phyloP scores from a whole-genome alignment of 2,113 vertebrate genomes.

The Cottus gobio region DNA sequence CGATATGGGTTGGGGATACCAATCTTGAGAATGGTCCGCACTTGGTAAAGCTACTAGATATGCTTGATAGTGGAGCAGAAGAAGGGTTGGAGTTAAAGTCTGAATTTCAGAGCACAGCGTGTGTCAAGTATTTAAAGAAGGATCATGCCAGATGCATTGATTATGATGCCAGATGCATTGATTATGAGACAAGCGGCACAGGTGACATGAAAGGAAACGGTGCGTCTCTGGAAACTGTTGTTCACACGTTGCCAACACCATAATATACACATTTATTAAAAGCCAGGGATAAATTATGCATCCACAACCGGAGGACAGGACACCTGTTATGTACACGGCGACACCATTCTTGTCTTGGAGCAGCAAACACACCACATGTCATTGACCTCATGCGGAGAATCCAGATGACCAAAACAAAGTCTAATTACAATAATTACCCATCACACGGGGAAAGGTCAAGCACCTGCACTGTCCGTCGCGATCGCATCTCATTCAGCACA shows the following conservation, averaged over 20 bases:
- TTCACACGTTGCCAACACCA: background rate
- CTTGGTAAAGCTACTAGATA: slow-evolving; percentile 5
- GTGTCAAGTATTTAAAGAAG: slow-evolving; percentile 41
- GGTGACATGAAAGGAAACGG: slow-evolving; percentile 7
- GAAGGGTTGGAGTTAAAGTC: slow-evolving; percentile 30
- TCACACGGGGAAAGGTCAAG: slow-evolving; percentile 45
- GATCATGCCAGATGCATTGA: slow-evolving; percentile 34
- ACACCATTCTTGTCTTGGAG: slow-evolving; percentile 31
- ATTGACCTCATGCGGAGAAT: slow-evolving; percentile 39
- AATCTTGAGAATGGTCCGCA: slow-evolving; percentile 7
- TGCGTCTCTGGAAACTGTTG: background rate
- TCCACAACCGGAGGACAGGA: slow-evolving; percentile 20
- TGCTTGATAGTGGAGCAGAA: slow-evolving; percentile 31
- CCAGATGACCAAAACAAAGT: slow-evolving; percentile 52
- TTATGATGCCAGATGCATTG: slow-evolving; percentile 37
- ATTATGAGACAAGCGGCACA: slow-evolving; percentile 32
- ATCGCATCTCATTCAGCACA: slow-evolving; percentile 31
- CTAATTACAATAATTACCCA: slow-evolving; percentile 63
- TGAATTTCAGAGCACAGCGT: slow-evolving; percentile 38
- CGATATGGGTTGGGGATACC: slow-evolving; percentile 33
- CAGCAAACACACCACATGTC: slow-evolving; percentile 14
- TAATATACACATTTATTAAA: slow-evolving; percentile 10
- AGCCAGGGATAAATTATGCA: slow-evolving; percentile 30
- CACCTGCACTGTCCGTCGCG: slow-evolving; percentile 38
- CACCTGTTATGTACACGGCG: slow-evolving; percentile 41